Percentiles rank a stretch among this genome's conserved stretches.
phyloP scores from a whole-genome alignment of 2,797 vertebrate genomes.

The Darevskia nairensis region DNA sequence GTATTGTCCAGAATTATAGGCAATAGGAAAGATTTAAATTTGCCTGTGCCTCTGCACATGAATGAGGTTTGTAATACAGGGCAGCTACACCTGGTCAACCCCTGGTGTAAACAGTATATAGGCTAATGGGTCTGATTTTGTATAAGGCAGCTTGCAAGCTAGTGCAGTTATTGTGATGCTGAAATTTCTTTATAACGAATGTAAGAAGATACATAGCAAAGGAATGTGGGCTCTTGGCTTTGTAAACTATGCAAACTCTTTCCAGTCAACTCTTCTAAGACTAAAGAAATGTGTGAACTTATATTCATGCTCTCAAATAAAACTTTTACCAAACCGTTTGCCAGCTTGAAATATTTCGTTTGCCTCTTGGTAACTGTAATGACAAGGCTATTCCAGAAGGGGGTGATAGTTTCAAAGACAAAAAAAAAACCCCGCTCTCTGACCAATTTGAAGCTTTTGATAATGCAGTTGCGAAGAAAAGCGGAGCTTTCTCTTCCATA shows the following conservation, averaged over 20 bases:
- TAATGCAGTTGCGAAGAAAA: not conserved
- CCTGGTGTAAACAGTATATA: not conserved
- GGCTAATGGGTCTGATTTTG: not conserved
- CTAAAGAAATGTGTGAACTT: constrained; percentile 32
- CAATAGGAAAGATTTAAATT: not conserved
- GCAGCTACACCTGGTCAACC: too few relatives aligned
- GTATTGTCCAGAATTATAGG: too few relatives aligned
- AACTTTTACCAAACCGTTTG: constrained; percentile 30
- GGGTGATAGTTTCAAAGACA: constrained; percentile 59
- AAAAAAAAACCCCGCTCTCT: not conserved
- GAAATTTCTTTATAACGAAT: constrained; percentile 6
- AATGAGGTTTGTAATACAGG: too few relatives aligned
- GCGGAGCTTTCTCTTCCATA: not conserved
- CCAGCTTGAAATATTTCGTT: not conserved
- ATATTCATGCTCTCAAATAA: constrained; percentile 73
- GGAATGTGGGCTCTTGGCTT: constrained; percentile 25
- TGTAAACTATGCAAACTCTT: constrained; percentile 59
- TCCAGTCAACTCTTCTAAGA: constrained; percentile 32
- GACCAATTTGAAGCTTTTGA: not conserved
- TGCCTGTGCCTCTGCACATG: not conserved
- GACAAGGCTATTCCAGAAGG: constrained; percentile 39
- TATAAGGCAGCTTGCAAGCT: not conserved
- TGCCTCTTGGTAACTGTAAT: constrained; percentile 48
- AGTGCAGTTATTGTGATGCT: constrained; percentile 18
- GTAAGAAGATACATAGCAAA: constrained; percentile 14